Percentiles rank a stretch among this genome's conserved stretches.
These are phyloP conservation scores for Perca schrenkii DNA, from an alignment of 2,113 vertebrate genomes.

Conservation along the genomic window DNA sequence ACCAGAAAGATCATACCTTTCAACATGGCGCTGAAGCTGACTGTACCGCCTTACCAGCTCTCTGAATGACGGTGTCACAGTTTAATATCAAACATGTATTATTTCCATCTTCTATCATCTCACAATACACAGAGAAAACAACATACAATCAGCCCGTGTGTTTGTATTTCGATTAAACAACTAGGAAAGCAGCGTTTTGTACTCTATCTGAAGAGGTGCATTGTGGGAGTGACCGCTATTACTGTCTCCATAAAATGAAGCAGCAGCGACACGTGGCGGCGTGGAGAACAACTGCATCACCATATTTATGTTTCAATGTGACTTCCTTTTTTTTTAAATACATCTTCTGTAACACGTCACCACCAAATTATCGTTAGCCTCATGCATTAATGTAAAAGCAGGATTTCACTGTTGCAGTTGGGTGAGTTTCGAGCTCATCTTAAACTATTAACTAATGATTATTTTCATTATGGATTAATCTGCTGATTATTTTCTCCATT, in stretches of 20 bases:
- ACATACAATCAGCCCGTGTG: accelerated
- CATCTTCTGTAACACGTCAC: too few species aligned
- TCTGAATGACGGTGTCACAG: slow-evolving; percentile 34
- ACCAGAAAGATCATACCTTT: slow-evolving; percentile 2
- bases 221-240: slow-evolving; percentile 43
- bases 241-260: background rate
- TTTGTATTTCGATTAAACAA: too few species aligned
- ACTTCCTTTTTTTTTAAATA: too few species aligned
- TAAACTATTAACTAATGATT: too few species aligned
- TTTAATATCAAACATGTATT: accelerated
- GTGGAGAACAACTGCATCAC: background rate
- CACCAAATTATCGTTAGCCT: too few species aligned
- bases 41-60: accelerated
- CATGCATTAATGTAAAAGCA: too few species aligned
- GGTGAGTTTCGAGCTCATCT: too few species aligned
- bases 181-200: accelerated
- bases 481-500: too few species aligned
- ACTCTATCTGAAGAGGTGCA: slow-evolving; percentile 28
- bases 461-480: too few species aligned
- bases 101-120: accelerated
- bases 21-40: accelerated
- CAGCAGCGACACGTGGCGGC: background rate
- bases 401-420: too few species aligned
- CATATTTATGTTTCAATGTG: too few species aligned
- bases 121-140: accelerated